These are phyloP conservation scores for Asteroscopus sphinx DNA, from an alignment of 2,888 invertebrate genomes.

Conservation along the genomic window DNA sequence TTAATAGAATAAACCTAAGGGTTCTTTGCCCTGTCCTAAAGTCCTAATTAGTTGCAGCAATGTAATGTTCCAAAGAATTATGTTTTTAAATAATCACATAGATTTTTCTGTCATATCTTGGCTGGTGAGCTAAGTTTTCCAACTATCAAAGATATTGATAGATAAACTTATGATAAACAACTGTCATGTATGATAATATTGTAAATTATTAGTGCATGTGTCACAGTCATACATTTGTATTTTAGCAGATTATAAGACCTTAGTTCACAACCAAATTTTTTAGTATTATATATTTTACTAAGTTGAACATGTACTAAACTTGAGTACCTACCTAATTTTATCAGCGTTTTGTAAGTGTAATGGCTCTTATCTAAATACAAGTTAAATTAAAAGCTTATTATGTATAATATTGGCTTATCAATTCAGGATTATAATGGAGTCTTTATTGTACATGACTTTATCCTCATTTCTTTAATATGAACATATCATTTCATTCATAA, in stretches of 20 bases:
- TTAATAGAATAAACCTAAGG: background rate
- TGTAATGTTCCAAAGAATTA: background rate
- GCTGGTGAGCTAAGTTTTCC: background rate
- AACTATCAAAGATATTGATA: conserved; percentile 24
- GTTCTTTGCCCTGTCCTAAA: background rate
- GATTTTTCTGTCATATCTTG: conserved; percentile 1
- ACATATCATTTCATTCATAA: conserved; percentile 20
- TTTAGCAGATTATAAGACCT: background rate
- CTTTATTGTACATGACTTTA: background rate
- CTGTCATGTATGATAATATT: conserved; percentile 13
- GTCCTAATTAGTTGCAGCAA: background rate
- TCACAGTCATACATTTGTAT: background rate
- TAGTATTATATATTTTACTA: background rate
- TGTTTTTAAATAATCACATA: background rate
- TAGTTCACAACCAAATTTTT: conserved; percentile 10
- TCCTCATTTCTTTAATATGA: conserved; percentile 6
- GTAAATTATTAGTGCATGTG: background rate
- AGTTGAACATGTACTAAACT: background rate
- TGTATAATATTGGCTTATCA: conserved; percentile 14
- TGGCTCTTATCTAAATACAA: conserved; percentile 12
- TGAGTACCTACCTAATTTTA: background rate
- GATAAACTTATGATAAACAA: conserved; percentile 25
- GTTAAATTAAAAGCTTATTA: conserved; percentile 1
- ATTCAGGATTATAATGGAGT: conserved; percentile 5
- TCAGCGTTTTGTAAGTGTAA: background rate